Base-by-base conservation (phyloP, 2,888 invertebrate genomes). In the Pimpla rufipes region DNA sequence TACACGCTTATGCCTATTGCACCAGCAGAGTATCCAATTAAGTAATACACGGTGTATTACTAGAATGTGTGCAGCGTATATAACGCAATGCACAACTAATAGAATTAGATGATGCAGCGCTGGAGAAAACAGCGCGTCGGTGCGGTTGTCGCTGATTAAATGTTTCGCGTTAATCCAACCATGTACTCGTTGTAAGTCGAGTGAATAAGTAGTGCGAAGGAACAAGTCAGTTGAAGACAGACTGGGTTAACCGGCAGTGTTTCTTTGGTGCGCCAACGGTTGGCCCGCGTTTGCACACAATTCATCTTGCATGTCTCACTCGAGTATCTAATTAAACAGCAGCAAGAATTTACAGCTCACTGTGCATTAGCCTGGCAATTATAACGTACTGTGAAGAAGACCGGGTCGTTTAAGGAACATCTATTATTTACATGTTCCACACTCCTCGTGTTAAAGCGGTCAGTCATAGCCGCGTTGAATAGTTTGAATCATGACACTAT, bases 91-190 rank as follows among this genome's bases (percentile, higher is more conserved):
- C 62, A 67, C 66, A 73, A 68, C 52, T 75, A 66, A 66, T 71
- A 66, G 75, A 79, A 75, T 83, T 70, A 57, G 75, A 83, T 75
- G 70, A 79, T 79, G 64, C 79, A 75, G 67, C 59, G 40, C 67
- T 57, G 10, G 29, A 18, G 18, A 50, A 74, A 45, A 55, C 52
- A 21, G 52, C 8, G 40, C 11, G 42, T 40, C 21, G 23, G 59
- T 64, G 64, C 52, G 52, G 68, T 45, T 78, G 74, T 64, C 59
- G 78, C 68, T 82, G 82, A 82, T 78, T 82, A 79, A 82, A 75
- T 55, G 70, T 70, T 79, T 79, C 75, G 66, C 71, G 40, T 71
- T 74, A 70, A 66, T 70, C 59, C 64, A 75, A 68, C 75, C 64
- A 64, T 68, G 74, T 64, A 47, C 57, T 50, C 47, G 64, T 64